Evolutionary conservation across 2,113 vertebrate species (phyloP), one percentile per base, ranked within the genome.

Genomic region (Sisor rabdophorus): DNA sequence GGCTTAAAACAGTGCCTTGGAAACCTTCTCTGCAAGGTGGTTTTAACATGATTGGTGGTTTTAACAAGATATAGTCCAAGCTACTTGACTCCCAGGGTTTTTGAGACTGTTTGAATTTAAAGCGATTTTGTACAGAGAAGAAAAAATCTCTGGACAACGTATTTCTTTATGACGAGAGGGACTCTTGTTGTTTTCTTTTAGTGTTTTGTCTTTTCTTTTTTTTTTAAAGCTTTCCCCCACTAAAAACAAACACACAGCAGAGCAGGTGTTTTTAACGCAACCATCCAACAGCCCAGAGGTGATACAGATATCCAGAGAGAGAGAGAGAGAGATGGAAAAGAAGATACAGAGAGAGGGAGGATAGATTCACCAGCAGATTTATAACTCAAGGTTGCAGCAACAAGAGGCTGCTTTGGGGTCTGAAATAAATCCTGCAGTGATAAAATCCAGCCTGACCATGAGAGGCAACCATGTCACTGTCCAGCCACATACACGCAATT

Each of bases 241-340:
- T n/a, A 12, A 54, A 71, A 71, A 71, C 54, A 24, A 52, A 52
- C 47, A 69, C 24, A 1, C 47, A 69, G 30, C 32, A 30, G 53
- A 10, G 71, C 71, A 73, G 71, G 71, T 73, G 71, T 30, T 73
- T 28, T 48, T 60, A 55, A 73, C 53, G 44, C 47, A 73, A 26
- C 36, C 40, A 30, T 59, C 22, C 55, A 26, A 52, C 71, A 44
- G 32, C 71, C 54, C 54, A 59, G 26, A 16, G 55, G 32, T 53
- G 32, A 72, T 53, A 59, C 55, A 60, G 28, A 73, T 72, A 72
- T 28, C 70, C 40, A 47, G 12, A 8, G 40, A 47, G 5, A 63
- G 12, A 20, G 36, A 44, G 64, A 24, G 64, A 67, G 24, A 8
- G 40, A 36, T n/a, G n/a, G n/a, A 47, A 32, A 17, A 15, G 20